phyloP scores from a whole-genome alignment of 2,113 vertebrate species.

The Pithys albifrons region DNA sequence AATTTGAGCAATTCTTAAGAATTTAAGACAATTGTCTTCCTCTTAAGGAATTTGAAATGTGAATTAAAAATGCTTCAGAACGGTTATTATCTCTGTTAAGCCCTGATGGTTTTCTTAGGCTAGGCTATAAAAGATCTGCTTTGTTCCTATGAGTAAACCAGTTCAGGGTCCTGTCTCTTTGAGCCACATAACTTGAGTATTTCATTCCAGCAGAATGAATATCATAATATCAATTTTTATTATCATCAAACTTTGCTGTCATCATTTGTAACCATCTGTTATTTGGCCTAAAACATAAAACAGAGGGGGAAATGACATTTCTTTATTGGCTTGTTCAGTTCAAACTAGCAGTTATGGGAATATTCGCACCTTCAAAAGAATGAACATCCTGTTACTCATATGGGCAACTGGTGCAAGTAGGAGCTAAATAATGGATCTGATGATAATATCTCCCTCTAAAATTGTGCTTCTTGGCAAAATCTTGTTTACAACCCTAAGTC shows the following conservation, averaged over 20 bases:
- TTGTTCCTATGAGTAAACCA: not conserved
- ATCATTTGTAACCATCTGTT: not conserved
- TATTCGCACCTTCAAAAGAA: not conserved
- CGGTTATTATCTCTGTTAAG: not conserved
- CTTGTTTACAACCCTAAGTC: not conserved
- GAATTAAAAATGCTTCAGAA: not conserved
- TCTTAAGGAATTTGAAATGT: not conserved
- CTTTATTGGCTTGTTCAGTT: not conserved
- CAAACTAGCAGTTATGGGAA: not conserved
- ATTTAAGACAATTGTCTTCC: conserved; percentile 10
- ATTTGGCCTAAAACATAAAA: not conserved
- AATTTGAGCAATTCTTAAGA: not conserved
- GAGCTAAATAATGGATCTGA: not conserved
- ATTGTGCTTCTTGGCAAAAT: not conserved
- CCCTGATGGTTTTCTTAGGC: not conserved
- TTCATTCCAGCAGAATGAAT: not conserved
- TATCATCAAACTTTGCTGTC: not conserved
- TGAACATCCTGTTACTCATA: not conserved
- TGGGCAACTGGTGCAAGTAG: not conserved
- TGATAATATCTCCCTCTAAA: not conserved
- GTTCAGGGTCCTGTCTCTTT: not conserved
- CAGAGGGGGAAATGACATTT: not conserved
- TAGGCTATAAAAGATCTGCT: not conserved
- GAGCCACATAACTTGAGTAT: not conserved
- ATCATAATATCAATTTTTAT: not conserved